phyloP scores from a whole-genome alignment of 37 sponge, comb jelly and placozoan species.

The Diacarnus erythraeanus region DNA sequence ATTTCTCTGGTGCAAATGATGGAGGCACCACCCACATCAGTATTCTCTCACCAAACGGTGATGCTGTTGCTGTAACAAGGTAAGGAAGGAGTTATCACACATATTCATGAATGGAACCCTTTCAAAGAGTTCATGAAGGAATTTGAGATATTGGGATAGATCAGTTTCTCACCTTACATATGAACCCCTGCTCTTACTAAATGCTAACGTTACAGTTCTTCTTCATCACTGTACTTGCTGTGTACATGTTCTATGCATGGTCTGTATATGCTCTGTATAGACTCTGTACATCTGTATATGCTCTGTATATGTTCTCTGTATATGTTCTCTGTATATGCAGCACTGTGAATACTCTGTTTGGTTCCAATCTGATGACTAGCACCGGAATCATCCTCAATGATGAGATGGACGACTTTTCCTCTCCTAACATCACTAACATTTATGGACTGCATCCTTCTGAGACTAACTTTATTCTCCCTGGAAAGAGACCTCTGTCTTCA shows the following conservation, averaged over 20 bases:
- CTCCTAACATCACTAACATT: conserved; percentile 74
- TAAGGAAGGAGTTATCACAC: no score
- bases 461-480: conserved; percentile 77
- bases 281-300: neutral
- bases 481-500: conserved; percentile 86
- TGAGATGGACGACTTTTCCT: conserved; percentile 94
- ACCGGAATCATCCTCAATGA: conserved; percentile 90
- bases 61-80: conserved; percentile 87
- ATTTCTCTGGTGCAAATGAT: conserved; percentile 18
- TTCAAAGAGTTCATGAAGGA: no score
- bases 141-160: no score
- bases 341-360: conserved; percentile 84
- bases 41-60: conserved; percentile 69
- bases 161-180: no score
- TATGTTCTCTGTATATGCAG: conserved; percentile 15
- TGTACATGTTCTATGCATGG: no score
- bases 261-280: conserved; percentile 8
- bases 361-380: conserved; percentile 73
- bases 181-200: no score
- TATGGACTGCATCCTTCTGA: conserved; percentile 55
- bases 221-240: neutral
- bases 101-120: no score
- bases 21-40: conserved; percentile 81
- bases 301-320: neutral
- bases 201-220: no score